A percentile compares a stretch with the other conserved stretches of the same genome.
These are phyloP conservation scores for Cheilosia grossa DNA, from an alignment of 2,888 invertebrate genomes.

Conservation along the genomic window DNA sequence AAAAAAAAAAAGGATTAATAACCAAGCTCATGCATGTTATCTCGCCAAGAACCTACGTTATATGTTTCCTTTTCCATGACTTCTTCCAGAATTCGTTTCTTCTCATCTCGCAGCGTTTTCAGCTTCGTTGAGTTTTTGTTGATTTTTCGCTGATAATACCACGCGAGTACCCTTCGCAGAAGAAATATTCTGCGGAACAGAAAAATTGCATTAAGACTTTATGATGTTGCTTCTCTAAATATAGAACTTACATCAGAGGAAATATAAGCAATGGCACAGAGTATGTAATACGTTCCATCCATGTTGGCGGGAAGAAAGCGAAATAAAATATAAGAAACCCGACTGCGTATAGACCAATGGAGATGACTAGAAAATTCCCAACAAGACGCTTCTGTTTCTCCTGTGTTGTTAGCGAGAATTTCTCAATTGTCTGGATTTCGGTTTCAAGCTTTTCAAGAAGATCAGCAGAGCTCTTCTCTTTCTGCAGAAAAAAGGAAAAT, in stretches of 20 bases:
- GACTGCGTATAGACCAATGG: constrained; percentile 88
- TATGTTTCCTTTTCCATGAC: constrained; percentile 99
- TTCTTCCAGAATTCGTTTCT: constrained; percentile 94
- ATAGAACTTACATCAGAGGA: constrained; percentile 91
- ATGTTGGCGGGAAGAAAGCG: constrained; percentile 90
- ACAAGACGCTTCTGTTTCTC: constrained; percentile 92
- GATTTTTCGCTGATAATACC: constrained; percentile 94
- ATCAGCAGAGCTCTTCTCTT: constrained; percentile 84
- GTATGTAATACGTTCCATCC: constrained; percentile 89
- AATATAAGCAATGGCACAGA: constrained; percentile 91
- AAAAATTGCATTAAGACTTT: constrained; percentile 44
- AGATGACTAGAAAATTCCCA: constrained; percentile 89
- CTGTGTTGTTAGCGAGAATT: constrained; percentile 91
- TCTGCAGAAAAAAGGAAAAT: constrained; percentile 81
- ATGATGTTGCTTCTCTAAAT: background rate
- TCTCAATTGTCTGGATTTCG: constrained; percentile 92
- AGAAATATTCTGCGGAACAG: constrained; percentile 87
- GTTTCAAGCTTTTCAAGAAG: constrained; percentile 89
- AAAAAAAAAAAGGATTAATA: background rate
- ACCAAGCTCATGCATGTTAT: background rate
- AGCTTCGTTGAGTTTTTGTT: constrained; percentile 90
- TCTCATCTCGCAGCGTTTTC: constrained; percentile 89
- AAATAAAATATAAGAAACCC: constrained; percentile 91
- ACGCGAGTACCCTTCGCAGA: constrained; percentile 91
- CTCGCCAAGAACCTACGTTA: constrained; percentile 85